Percentiles rank a stretch among this genome's conserved stretches.
phyloP scores from a whole-genome alignment of 2,888 invertebrate genomes.

The Oeneis ivallda region DNA sequence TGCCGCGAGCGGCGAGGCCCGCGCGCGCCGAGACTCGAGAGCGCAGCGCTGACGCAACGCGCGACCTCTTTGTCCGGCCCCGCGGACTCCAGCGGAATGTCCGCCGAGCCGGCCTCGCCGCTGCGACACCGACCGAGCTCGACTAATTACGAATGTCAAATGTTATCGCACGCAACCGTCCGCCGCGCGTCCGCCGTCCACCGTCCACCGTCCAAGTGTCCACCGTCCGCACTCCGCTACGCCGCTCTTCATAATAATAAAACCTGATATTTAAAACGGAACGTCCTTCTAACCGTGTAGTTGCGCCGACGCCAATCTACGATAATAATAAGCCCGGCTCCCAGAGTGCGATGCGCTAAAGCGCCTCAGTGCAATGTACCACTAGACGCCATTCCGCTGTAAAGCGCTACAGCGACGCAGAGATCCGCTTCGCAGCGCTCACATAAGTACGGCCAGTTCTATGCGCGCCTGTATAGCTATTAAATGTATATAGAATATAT shows the following conservation, averaged over 20 bases:
- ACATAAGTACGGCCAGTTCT: constrained; percentile 83
- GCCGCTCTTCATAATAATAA: constrained; percentile 82
- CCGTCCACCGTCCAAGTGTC: constrained; percentile 63
- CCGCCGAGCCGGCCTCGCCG: constrained; percentile 52
- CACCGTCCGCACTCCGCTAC: constrained; percentile 79
- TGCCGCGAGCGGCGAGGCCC: constrained; percentile 20
- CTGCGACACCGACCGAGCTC: constrained; percentile 66
- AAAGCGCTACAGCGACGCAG: constrained; percentile 68
- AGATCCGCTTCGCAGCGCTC: constrained; percentile 70
- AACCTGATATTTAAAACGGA: constrained; percentile 83
- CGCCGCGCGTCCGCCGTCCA: constrained; percentile 50
- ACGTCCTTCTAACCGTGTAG: constrained; percentile 83
- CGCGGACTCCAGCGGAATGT: constrained; percentile 57
- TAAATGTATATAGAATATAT: constrained; percentile 83
- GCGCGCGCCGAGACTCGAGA: constrained; percentile 29
- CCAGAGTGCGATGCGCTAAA: constrained; percentile 63
- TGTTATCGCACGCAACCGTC: constrained; percentile 82
- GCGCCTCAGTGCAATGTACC: constrained; percentile 55
- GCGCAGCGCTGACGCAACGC: constrained; percentile 70
- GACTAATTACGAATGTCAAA: constrained; percentile 82
- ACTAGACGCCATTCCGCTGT: constrained; percentile 52
- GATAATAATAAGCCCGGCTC: constrained; percentile 81
- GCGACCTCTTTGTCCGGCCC: constrained; percentile 78
- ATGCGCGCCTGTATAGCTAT: constrained; percentile 83
- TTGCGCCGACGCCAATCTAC: constrained; percentile 83